Percentiles rank a stretch among this genome's conserved stretches.
Evolutionary conservation across 2,888 invertebrate species (phyloP).

Genomic region (Thysanoteuthis rhombus): DNA sequence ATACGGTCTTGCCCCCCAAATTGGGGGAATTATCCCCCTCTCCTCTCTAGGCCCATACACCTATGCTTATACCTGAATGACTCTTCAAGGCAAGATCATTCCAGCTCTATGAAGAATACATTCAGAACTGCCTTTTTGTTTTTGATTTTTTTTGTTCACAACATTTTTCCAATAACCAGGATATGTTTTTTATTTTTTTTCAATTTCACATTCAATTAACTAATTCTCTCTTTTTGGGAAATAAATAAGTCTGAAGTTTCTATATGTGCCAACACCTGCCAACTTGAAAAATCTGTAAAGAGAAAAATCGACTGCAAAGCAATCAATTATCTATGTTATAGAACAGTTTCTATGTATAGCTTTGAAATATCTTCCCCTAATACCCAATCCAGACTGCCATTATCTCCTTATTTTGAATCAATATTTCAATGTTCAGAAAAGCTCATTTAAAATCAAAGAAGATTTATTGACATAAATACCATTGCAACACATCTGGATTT

Average conservation of each 20-base stretch:
- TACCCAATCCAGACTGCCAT: not conserved
- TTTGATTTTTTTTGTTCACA: too few relatives aligned
- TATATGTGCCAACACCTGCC: not conserved
- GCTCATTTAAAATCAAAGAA: not conserved
- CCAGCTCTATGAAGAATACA: too few relatives aligned
- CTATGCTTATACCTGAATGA: too few relatives aligned
- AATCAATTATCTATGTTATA: not conserved
- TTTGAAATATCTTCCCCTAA: not conserved
- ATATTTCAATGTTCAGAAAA: not conserved
- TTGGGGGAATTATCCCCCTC: too few relatives aligned
- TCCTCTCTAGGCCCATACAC: too few relatives aligned
- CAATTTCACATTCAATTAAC: not conserved
- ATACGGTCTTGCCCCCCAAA: too few relatives aligned
- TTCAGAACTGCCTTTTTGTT: too few relatives aligned
- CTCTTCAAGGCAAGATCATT: too few relatives aligned
- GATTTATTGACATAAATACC: not conserved
- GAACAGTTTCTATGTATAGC: not conserved
- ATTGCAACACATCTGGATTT: not conserved
- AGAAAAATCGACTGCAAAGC: not conserved
- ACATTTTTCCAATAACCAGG: too few relatives aligned
- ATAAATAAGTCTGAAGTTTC: not conserved
- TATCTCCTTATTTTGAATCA: not conserved
- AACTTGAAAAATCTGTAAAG: not conserved
- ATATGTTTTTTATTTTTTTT: not conserved
- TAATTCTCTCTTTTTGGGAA: not conserved